phyloP scores from a whole-genome alignment of 1,140 invertebrate genomes.

The Penaeus indicus region DNA sequence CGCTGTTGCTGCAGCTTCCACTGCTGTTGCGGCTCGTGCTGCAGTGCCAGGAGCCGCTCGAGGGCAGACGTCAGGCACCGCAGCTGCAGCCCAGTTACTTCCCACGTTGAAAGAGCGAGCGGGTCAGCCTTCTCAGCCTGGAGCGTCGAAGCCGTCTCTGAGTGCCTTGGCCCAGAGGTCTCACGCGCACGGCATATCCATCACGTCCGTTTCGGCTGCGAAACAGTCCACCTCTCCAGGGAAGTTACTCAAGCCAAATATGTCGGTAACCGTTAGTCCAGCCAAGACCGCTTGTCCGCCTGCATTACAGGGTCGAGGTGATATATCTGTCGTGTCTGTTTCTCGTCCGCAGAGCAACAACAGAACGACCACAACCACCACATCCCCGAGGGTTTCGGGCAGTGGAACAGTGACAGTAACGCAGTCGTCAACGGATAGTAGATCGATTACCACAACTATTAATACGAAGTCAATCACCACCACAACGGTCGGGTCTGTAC shows the following conservation, averaged over 20 bases:
- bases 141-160: neutral
- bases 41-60: neutral
- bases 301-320: slow-evolving; percentile 29
- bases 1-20: neutral
- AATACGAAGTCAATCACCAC: neutral
- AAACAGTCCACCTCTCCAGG: neutral
- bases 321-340: slow-evolving; percentile 55
- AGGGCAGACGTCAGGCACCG: slow-evolving; percentile 2
- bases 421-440: too few relatives aligned
- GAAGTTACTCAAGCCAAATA: slow-evolving; percentile 31
- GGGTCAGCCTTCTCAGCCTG: neutral
- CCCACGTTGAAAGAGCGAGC: neutral
- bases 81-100: neutral
- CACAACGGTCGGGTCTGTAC: slow-evolving; percentile 22
- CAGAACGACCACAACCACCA: neutral
- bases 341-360: neutral
- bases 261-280: slow-evolving; percentile 54
- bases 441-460: too few relatives aligned
- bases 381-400: too few relatives aligned
- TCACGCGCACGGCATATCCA: slow-evolving; percentile 53
- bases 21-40: neutral
- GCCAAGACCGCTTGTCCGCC: slow-evolving; percentile 29
- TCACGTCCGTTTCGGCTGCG: slow-evolving; percentile 36
- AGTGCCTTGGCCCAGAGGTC: slow-evolving; percentile 35
- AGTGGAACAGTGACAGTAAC: too few relatives aligned